Percentiles rank a stretch among this genome's conserved stretches.
phyloP scores from a whole-genome alignment of 2,113 vertebrate genomes.

The Misgurnus mizolepis region DNA sequence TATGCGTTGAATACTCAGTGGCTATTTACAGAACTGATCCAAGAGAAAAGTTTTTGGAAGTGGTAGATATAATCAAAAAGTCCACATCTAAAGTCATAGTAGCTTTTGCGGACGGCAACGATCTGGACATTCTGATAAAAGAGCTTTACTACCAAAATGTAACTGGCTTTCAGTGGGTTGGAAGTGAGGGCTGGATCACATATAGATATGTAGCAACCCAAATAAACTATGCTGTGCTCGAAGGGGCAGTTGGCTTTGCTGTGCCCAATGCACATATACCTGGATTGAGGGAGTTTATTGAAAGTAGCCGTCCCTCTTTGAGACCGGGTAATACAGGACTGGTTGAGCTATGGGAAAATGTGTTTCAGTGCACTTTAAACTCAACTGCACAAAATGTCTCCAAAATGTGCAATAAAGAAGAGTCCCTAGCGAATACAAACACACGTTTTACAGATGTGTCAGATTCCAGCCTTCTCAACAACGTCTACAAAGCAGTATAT shows the following conservation, averaged over 20 bases:
- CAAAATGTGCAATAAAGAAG: conserved; percentile 66
- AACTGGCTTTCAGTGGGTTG: conserved; percentile 77
- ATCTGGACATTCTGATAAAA: conserved; percentile 74
- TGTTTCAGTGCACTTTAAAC: conserved; percentile 68
- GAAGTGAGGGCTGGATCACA: conserved; percentile 79
- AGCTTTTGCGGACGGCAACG: conserved; percentile 75
- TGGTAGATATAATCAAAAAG: conserved; percentile 70
- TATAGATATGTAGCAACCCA: conserved; percentile 71
- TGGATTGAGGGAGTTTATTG: conserved; percentile 71
- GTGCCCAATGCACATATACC: conserved; percentile 72
- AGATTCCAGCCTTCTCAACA: conserved; percentile 74
- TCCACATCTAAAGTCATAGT: conserved; percentile 76
- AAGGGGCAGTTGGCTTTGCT: conserved; percentile 74
- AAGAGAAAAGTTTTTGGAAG: conserved; percentile 69
- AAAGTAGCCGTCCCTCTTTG: conserved; percentile 64
- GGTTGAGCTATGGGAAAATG: conserved; percentile 73
- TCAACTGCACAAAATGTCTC: conserved; percentile 40
- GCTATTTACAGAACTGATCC: conserved; percentile 76
- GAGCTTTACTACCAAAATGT: conserved; percentile 74
- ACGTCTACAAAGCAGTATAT: conserved; percentile 77
- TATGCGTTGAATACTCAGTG: conserved; percentile 75
- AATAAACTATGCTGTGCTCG: conserved; percentile 70
- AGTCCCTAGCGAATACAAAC: conserved; percentile 65
- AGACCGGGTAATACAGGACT: conserved; percentile 65
- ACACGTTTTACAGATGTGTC: conserved; percentile 74